Evolutionary conservation across 2,113 vertebrate genomes (phyloP).

Genomic region (Rhizomys pruinosus): DNA sequence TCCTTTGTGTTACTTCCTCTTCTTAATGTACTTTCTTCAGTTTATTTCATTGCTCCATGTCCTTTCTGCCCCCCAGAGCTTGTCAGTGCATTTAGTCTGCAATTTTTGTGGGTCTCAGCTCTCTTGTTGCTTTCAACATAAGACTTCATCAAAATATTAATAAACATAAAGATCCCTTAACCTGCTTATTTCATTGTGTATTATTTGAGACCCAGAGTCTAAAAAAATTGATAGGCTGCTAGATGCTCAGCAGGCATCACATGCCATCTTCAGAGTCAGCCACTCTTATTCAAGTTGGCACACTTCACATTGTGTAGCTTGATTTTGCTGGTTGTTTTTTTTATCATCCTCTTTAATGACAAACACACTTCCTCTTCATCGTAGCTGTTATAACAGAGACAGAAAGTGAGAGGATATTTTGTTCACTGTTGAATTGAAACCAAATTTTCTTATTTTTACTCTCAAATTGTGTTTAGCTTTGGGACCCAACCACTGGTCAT

Average conservation of each 20-base stretch:
- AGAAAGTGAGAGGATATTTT: conserved; percentile 46
- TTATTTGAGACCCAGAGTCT: conserved; percentile 50
- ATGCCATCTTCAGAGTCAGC: conserved; percentile 54
- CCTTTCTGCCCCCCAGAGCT: conserved; percentile 59
- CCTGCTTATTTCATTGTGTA: conserved; percentile 12
- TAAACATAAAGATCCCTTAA: conserved; percentile 14
- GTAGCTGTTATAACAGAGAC: conserved; percentile 44
- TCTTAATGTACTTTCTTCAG: conserved; percentile 48
- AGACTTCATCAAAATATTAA: conserved; percentile 56
- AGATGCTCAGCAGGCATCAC: conserved; percentile 18
- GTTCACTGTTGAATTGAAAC: conserved; percentile 58
- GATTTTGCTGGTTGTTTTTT: conserved; percentile 49
- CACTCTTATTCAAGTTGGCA: conserved; percentile 12
- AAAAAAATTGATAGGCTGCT: conserved; percentile 13
- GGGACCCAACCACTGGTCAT: conserved; percentile 92
- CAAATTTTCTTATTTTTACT: conserved; percentile 49
- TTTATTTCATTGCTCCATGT: conserved; percentile 20
- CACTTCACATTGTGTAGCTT: conserved; percentile 53
- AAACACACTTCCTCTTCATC: background rate
- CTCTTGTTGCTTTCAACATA: conserved; percentile 60
- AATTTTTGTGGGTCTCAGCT: conserved; percentile 29
- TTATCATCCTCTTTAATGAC: conserved; percentile 67
- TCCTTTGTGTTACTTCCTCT: conserved; percentile 18
- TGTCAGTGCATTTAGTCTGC: conserved; percentile 36
- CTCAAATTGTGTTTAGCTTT: conserved; percentile 84